A percentile compares a stretch with the other conserved stretches of the same genome.
Evolutionary conservation across 1,140 invertebrate genomes (phyloP).

Genomic region (Plectus sambesii): DNA sequence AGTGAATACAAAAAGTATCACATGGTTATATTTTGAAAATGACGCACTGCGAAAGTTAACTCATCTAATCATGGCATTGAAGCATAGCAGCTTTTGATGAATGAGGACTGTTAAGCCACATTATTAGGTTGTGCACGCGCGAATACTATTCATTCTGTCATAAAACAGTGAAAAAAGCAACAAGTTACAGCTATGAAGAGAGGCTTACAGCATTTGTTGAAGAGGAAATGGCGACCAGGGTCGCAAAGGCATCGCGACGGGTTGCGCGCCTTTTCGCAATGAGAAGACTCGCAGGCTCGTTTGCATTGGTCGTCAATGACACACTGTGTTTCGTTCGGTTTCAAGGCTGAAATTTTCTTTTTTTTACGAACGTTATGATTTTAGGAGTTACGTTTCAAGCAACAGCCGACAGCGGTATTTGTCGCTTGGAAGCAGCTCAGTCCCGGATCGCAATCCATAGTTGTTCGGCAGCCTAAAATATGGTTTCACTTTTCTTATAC

Average conservation of each 20-base stretch:
- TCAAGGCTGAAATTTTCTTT: conserved; percentile 25
- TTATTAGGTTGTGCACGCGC: conserved; percentile 1
- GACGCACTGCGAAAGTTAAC: conserved; percentile 8
- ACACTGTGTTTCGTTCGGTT: conserved; percentile 38
- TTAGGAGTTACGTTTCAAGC: conserved; percentile 22
- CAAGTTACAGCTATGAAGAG: conserved; percentile 16
- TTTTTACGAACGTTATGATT: conserved; percentile 13
- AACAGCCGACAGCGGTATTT: conserved; percentile 25
- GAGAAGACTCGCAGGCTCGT: conserved; percentile 32
- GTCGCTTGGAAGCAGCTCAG: conserved; percentile 34
- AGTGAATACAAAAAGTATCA: not conserved
- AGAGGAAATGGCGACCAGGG: conserved; percentile 30
- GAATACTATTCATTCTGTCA: not conserved
- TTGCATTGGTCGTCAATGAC: conserved; percentile 34
- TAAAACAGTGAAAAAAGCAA: conserved; percentile 17
- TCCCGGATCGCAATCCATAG: conserved; percentile 29
- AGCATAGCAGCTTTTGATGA: not conserved
- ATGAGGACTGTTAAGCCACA: not conserved
- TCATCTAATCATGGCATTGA: not conserved
- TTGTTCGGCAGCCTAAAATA: conserved; percentile 36
- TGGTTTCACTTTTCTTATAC: no score
- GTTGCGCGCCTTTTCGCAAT: conserved; percentile 24
- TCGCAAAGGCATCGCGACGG: conserved; percentile 33
- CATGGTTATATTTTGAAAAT: conserved; percentile 4
- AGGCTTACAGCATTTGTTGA: conserved; percentile 38